Percentiles rank a stretch among this genome's conserved stretches.
These are phyloP conservation scores for Hirtodrosophila trivittata DNA, from an alignment of 2,888 invertebrate species.

Conservation along the genomic window DNA sequence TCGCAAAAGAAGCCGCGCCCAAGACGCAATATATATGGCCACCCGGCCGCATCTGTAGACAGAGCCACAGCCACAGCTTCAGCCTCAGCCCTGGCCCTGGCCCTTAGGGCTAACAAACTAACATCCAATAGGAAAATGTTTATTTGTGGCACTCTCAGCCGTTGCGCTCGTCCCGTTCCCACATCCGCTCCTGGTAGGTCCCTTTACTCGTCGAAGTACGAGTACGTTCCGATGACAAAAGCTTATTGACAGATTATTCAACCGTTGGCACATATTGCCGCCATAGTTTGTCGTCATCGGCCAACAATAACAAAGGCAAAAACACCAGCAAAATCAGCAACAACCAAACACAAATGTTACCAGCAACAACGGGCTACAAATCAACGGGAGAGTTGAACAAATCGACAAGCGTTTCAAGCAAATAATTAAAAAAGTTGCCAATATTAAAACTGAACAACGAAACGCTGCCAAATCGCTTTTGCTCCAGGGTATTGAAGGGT, in stretches of 20 bases:
- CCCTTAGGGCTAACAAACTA: conserved; percentile 48
- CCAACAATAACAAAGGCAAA: conserved; percentile 34
- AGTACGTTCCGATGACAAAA: conserved; percentile 68
- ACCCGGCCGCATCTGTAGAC: conserved; percentile 1
- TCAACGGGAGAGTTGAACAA: conserved; percentile 71
- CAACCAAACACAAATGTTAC: conserved; percentile 10
- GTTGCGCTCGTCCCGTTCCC: conserved; percentile 6
- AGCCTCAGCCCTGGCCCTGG: background rate
- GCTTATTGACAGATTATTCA: conserved; percentile 81
- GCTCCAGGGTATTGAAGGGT: background rate
- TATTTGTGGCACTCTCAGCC: conserved; percentile 63
- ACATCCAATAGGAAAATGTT: conserved; percentile 76
- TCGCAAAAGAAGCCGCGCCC: conserved; percentile 63
- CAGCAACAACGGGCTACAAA: conserved; percentile 53
- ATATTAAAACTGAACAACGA: conserved; percentile 78
- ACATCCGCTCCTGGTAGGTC: conserved; percentile 2
- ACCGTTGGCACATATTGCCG: conserved; percentile 80
- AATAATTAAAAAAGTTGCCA: conserved; percentile 83
- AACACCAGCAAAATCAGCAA: conserved; percentile 14
- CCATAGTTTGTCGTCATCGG: conserved; percentile 72
- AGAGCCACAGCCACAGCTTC: conserved; percentile 10
- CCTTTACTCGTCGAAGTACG: no score
- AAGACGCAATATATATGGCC: conserved; percentile 74
- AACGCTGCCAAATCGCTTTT: conserved; percentile 51
- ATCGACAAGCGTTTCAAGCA: conserved; percentile 74